These are phyloP conservation scores for Allophyes oxyacanthae DNA, from an alignment of 2,888 invertebrate species.

Conservation along the genomic window DNA sequence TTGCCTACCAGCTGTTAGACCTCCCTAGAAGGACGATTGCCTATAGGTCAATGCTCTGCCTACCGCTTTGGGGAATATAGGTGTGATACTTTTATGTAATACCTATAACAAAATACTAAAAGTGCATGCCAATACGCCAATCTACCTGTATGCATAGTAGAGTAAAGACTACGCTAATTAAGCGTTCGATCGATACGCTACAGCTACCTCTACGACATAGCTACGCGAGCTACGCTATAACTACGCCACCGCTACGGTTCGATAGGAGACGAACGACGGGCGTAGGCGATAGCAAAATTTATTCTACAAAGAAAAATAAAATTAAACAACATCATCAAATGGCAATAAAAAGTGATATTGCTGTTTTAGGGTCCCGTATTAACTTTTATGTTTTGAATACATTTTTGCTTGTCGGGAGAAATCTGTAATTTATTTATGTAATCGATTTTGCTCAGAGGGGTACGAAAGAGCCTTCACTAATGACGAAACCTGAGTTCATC, in stretches of 20 bases:
- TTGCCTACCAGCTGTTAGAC: too few relatives aligned
- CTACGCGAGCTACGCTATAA: slow-evolving; percentile 2
- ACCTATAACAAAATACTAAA: too few relatives aligned
- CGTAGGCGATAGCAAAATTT: slow-evolving; percentile 28
- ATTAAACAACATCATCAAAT: slow-evolving; percentile 44
- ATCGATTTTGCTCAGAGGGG: too few relatives aligned
- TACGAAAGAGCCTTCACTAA: too few relatives aligned
- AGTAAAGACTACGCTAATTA: slow-evolving; percentile 24
- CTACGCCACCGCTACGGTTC: background rate
- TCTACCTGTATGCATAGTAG: background rate
- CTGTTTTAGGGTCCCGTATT: slow-evolving; percentile 34
- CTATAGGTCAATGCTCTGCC: too few relatives aligned
- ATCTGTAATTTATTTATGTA: too few relatives aligned
- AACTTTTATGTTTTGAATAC: slow-evolving; percentile 5
- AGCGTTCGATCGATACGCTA: slow-evolving; percentile 19
- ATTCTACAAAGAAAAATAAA: slow-evolving; percentile 49
- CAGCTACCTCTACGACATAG: slow-evolving; percentile 1
- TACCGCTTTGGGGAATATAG: too few relatives aligned
- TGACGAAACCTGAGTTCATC: too few relatives aligned
- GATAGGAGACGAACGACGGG: slow-evolving; percentile 11
- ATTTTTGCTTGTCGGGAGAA: slow-evolving; percentile 31
- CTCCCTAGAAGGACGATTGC: too few relatives aligned
- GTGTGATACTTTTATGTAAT: too few relatives aligned
- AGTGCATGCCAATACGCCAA: too few relatives aligned
- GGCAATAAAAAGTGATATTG: slow-evolving; percentile 44